These are phyloP conservation scores for Tethya wilhelma DNA, from an alignment of 37 sponge, comb jelly and placozoan genomes.

Conservation along the genomic window DNA sequence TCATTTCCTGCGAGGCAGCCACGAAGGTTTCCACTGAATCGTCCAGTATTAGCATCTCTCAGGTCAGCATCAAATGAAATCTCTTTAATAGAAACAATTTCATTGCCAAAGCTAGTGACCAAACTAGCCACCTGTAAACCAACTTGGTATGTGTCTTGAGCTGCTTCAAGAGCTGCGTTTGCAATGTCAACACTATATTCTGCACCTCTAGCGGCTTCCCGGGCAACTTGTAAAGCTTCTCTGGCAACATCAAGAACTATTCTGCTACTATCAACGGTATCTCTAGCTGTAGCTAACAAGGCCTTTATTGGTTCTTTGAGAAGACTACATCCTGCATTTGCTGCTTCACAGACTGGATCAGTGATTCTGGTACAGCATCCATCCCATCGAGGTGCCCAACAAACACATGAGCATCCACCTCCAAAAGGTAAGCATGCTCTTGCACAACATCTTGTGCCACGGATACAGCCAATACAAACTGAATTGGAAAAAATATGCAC, in stretches of 20 bases:
- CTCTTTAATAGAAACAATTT: slow-evolving; percentile 12
- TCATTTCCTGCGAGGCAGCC: not conserved
- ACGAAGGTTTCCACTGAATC: not conserved
- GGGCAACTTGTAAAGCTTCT: not conserved
- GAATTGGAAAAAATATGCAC: not conserved
- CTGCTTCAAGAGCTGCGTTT: not conserved
- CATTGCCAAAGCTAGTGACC: not conserved
- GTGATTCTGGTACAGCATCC: slow-evolving; percentile 37
- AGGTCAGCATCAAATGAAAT: slow-evolving; percentile 25
- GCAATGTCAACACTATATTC: not conserved
- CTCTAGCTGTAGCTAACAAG: slow-evolving; percentile 1
- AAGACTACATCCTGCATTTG: slow-evolving; percentile 14
- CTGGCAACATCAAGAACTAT: not conserved
- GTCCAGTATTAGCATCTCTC: not conserved
- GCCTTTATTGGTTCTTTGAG: slow-evolving; percentile 1
- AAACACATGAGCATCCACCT: slow-evolving; percentile 27
- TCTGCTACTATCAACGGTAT: slow-evolving; percentile 8
- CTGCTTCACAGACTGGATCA: slow-evolving; percentile 14
- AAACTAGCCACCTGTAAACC: not conserved
- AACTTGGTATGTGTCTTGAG: no score
- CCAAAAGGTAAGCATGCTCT: no score
- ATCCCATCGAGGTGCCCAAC: slow-evolving; percentile 1
- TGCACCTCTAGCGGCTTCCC: not conserved
- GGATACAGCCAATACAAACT: slow-evolving; percentile 26
- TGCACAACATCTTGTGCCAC: slow-evolving; percentile 12